Base-by-base conservation (phyloP, 2,113 vertebrate genomes). In the Callipepla squamata region DNA sequence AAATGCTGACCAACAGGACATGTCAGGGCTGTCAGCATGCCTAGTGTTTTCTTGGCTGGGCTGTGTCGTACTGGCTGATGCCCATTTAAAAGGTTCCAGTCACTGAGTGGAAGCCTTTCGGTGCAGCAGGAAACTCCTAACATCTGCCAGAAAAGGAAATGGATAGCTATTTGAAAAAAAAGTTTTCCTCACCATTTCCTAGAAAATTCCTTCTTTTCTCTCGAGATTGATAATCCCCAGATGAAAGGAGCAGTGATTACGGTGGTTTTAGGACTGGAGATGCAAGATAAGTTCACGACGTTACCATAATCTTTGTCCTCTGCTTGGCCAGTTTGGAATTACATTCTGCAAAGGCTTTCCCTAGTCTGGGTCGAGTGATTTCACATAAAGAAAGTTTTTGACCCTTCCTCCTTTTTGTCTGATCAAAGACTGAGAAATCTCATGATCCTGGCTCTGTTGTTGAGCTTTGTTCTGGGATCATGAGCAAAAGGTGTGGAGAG, bases 81-180 rank as follows among this genome's bases (percentile, higher is more conserved):
- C 28, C 89, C 77, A 34, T 92, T 85, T 93, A 85, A 96, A 97
- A 95, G 57, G 75, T 91, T 91, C 91, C 44, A 89, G 34, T 91
- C 90, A 96, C 94, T 69, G 87, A 83, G 32, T 30, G 50, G 61
- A 96, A 95, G 48, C 80, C 80, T 72, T 20, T 59, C 70, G 11
- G 1, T 72, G 40, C 9, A 63, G 74, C 72, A 82, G 80, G 93
- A 92, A 97, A 80, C 58, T 26, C 70, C 91, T 92, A 66, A 84
- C 72, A 76, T 73, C 61, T 95, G 70, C 87, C 79, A 90, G 72
- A 94, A 66, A 72, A 74, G 70, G 57, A 63, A 80, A 48, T 63
- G 13, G 63, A 85, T 32, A 92, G 59, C 40, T 94, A 87, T 87
- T 25, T 70, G 58, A 89, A 74, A 86, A 74, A 78, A 74, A 78